phyloP scores from a whole-genome alignment of 2,888 invertebrate genomes.

The Dendrolimus houi region DNA sequence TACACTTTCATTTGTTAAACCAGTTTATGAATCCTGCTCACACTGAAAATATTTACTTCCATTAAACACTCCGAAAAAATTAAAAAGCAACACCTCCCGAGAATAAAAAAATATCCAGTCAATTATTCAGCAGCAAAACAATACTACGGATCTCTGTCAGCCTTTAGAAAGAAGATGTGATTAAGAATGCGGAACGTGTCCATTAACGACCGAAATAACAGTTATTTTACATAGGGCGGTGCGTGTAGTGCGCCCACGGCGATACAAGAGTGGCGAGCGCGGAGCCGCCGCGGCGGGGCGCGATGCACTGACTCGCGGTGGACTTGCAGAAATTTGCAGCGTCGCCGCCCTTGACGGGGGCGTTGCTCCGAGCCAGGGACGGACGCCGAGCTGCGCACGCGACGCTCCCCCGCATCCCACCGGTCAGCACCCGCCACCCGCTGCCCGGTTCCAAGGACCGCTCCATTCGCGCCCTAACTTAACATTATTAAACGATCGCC shows the following conservation, averaged over 20 bases:
- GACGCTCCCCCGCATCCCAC: slow-evolving; percentile 59
- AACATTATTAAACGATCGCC: slow-evolving; percentile 21
- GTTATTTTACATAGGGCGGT: slow-evolving; percentile 68
- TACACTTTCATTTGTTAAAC: slow-evolving; percentile 60
- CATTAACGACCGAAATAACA: slow-evolving; percentile 71
- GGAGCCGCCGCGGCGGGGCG: slow-evolving; percentile 72
- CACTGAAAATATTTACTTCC: slow-evolving; percentile 58
- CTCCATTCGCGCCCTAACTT: slow-evolving; percentile 12
- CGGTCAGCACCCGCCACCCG: slow-evolving; percentile 27
- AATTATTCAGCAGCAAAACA: slow-evolving; percentile 30
- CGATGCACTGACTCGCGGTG: slow-evolving; percentile 71
- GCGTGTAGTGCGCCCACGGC: slow-evolving; percentile 42
- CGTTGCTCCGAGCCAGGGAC: slow-evolving; percentile 75
- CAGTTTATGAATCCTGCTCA: slow-evolving; percentile 50
- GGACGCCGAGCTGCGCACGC: slow-evolving; percentile 68
- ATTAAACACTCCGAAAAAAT: slow-evolving; percentile 43
- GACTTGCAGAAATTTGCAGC: slow-evolving; percentile 75
- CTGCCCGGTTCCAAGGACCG: slow-evolving; percentile 22
- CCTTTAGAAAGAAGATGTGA: slow-evolving; percentile 41
- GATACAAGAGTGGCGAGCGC: slow-evolving; percentile 55
- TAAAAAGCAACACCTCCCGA: slow-evolving; percentile 33
- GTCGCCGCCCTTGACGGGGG: slow-evolving; percentile 77
- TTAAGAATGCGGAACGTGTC: slow-evolving; percentile 68
- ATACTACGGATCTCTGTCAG: slow-evolving; percentile 28
- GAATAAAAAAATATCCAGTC: slow-evolving; percentile 36